phyloP scores from a whole-genome alignment of 92 coral and sea anemone species.

The Chrysogorgia sp. region DNA sequence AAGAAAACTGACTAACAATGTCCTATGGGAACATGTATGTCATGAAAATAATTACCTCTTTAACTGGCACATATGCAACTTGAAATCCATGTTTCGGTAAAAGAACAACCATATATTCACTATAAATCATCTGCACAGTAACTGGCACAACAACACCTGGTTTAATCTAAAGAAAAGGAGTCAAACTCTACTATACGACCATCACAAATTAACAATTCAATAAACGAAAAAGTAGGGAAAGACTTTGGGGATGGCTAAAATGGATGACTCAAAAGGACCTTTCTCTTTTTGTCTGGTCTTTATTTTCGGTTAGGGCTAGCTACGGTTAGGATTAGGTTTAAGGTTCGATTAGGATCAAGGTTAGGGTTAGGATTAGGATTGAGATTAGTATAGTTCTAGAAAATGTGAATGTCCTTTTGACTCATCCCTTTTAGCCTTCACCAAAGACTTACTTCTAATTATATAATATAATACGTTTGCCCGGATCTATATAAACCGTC shows the following conservation, averaged over 20 bases:
- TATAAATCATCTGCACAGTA: constrained; percentile 69
- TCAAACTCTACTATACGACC: not conserved
- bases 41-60: constrained; percentile 58
- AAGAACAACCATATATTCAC: constrained; percentile 68
- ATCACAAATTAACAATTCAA: not conserved
- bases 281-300: too few species aligned
- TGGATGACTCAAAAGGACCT: too few species aligned
- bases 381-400: too few species aligned
- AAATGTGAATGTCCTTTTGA: too few species aligned
- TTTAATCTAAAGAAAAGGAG: constrained; percentile 58
- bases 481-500: too few species aligned
- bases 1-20: not conserved
- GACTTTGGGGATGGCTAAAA: not conserved
- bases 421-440: too few species aligned
- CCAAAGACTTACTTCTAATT: too few species aligned
- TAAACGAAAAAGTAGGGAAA: not conserved
- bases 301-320: too few species aligned
- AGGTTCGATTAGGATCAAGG: too few species aligned
- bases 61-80: constrained; percentile 76
- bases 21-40: not conserved
- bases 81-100: constrained; percentile 67
- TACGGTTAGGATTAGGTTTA: too few species aligned
- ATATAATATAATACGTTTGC: not conserved
- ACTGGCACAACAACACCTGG: constrained; percentile 62
- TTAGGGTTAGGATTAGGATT: too few species aligned